A percentile compares a stretch with the other conserved stretches of the same genome.
Evolutionary conservation across 1,140 invertebrate species (phyloP).

Genomic region (Zaprionus ghesquierei): DNA sequence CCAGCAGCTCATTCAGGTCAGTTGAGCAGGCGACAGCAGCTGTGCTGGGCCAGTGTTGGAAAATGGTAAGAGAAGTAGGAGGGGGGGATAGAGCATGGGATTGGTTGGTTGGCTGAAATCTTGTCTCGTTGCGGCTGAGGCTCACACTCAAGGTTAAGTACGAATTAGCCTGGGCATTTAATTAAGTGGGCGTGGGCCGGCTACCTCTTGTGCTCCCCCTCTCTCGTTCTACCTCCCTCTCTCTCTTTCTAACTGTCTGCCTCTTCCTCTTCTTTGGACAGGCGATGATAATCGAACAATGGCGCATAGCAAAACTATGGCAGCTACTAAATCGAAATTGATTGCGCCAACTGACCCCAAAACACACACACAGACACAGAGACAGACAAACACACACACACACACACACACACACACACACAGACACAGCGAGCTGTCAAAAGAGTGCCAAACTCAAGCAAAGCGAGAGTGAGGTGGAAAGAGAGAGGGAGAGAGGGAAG

Average conservation of each 20-base stretch:
- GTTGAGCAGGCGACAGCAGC: slow-evolving; percentile 5
- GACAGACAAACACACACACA: slow-evolving; percentile 14
- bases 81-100: too few relatives aligned
- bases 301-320: slow-evolving; percentile 54
- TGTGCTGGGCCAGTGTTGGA: not conserved
- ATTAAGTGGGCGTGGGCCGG: slow-evolving; percentile 69
- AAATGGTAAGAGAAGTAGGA: not conserved
- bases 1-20: slow-evolving; percentile 36
- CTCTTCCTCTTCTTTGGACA: slow-evolving; percentile 1
- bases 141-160: slow-evolving; percentile 45
- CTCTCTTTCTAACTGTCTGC: not conserved
- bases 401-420: not conserved
- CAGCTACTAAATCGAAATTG: slow-evolving; percentile 71
- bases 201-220: not conserved
- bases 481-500: not conserved
- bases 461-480: not conserved
- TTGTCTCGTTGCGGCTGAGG: slow-evolving; percentile 14
- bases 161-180: slow-evolving; percentile 60
- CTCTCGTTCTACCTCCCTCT: not conserved
- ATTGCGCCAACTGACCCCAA: slow-evolving; percentile 59
- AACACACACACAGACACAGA: slow-evolving; percentile 10
- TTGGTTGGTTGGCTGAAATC: not conserved
- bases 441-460: not conserved
- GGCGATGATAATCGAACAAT: slow-evolving; percentile 63
- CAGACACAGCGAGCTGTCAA: slow-evolving; percentile 1